Conservation (phyloP, 2,888 invertebrate genomes). For the Hirtodrosophila duncani region DNA sequence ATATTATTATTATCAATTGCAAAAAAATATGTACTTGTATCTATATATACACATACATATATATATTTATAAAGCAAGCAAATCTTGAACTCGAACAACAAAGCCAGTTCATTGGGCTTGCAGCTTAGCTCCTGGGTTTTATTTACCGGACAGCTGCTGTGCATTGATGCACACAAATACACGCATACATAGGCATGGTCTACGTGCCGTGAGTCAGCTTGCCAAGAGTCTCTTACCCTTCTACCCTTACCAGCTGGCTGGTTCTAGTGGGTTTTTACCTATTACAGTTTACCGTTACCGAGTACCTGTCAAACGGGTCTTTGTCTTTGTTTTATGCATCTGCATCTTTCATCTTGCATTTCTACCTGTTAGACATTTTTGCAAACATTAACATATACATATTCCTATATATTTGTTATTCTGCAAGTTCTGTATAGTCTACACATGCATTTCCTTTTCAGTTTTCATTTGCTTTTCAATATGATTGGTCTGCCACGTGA, state of each 20-base stretch:
- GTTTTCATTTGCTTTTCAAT: slow-evolving; percentile 29
- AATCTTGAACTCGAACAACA: slow-evolving; percentile 33
- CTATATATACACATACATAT: no score
- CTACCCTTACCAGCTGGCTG: slow-evolving; percentile 22
- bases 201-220: slow-evolving; percentile 68
- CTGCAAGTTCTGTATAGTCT: slow-evolving; percentile 4
- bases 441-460: slow-evolving; percentile 25
- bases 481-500: slow-evolving; percentile 62
- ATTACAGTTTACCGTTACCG: slow-evolving; percentile 9
- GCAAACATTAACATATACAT: slow-evolving; percentile 12
- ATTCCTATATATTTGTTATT: no score
- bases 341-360: no score
- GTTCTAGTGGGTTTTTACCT: neutral
- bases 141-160: slow-evolving; percentile 57
- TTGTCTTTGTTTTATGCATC: slow-evolving; percentile 1
- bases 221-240: slow-evolving; percentile 45
- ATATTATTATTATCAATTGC: no score
- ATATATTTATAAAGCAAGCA: slow-evolving; percentile 13
- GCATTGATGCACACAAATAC: slow-evolving; percentile 30
- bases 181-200: slow-evolving; percentile 26
- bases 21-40: no score
- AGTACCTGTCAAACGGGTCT: slow-evolving; percentile 14
- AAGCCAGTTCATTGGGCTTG: slow-evolving; percentile 61
- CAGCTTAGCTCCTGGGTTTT: slow-evolving; percentile 57
- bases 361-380: no score